Percentiles rank a stretch among this genome's conserved stretches.
phyloP scores from a whole-genome alignment of 2,113 vertebrate genomes.

The Malaclemys terrapin region DNA sequence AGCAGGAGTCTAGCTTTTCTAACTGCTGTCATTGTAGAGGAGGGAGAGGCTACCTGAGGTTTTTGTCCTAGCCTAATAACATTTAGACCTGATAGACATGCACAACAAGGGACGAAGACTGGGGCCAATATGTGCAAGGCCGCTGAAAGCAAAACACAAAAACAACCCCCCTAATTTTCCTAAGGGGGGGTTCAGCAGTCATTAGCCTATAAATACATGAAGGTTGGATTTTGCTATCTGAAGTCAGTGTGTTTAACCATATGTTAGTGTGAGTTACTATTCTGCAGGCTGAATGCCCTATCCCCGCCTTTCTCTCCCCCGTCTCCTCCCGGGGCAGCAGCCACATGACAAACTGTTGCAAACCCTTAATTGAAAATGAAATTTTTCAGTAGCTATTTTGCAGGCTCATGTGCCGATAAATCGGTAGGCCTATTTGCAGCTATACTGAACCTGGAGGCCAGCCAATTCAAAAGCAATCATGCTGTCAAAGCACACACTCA shows the following conservation, averaged over 20 bases:
- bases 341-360: fast-evolving
- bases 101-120: not conserved
- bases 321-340: not conserved
- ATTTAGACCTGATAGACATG: conserved; percentile 20
- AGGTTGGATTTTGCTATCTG: not conserved
- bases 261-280: not conserved
- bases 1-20: conserved; percentile 41
- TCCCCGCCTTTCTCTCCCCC: not conserved
- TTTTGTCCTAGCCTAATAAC: conserved; percentile 38
- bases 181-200: not conserved
- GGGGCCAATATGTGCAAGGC: not conserved
- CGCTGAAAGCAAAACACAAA: conserved; percentile 46
- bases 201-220: not conserved
- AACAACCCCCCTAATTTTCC: not conserved
- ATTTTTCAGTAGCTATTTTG: not conserved
- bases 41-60: conserved; percentile 53
- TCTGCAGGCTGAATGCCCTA: not conserved
- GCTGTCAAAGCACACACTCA: not conserved
- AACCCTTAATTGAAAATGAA: not conserved
- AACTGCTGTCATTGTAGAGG: not conserved
- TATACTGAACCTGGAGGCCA: not conserved
- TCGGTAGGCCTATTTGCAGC: not conserved
- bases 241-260: not conserved
- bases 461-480: not conserved
- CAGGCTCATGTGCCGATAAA: not conserved